Base-by-base conservation (phyloP, 2,797 vertebrate genomes). In the Gymnopithys bicolor region DNA sequence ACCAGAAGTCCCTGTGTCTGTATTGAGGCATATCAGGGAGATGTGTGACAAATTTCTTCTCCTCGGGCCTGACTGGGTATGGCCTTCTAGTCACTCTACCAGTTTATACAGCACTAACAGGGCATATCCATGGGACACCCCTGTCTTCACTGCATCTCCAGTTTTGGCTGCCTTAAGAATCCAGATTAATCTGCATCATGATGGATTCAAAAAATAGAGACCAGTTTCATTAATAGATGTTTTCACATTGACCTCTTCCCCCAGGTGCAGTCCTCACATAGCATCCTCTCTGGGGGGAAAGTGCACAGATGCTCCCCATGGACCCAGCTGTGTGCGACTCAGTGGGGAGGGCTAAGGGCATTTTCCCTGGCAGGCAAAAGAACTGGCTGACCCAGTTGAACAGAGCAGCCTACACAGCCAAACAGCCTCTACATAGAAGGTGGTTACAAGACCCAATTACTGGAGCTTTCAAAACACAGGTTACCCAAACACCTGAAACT, bases 301-400 rank as follows among this genome's bases (percentile, higher is more conserved):
- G n/a, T 30, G 74, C 53, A 48, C 5, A 45, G 51, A 37, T 0
- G 0, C 59, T 62, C 66, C 35, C 14, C 62, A 37, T 4, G 25
- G 75, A 32, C 68, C 51, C 14, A 67, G 41, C 32, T 43, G 45
- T 12, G 3, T 7, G 30, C 0, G 0, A 19, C 22, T 43, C 0
- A 0, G 32, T 25, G 52, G 43, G 55, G 1, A 60, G 35, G 66
- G 30, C 51, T 28, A 21, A 27, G 58, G 66, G 41, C 59, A 81
- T 10, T 11, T 64, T 33, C 58, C 70, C 58, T 33, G 43, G 24
- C 35, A 77, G 66, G 43, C n/a, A 39, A 80, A 66, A 89, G 45
- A 91, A 92, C 73, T 64, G 76, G 35, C 84, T 89, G 79, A 30
- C 58, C 69, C n/a, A 69, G 84, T 14, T 88, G 55, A 75, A 70